Evolutionary conservation across 1,140 invertebrate species (phyloP), one percentile per base, ranked within the genome.

Genomic region (Hermetia illucens): DNA sequence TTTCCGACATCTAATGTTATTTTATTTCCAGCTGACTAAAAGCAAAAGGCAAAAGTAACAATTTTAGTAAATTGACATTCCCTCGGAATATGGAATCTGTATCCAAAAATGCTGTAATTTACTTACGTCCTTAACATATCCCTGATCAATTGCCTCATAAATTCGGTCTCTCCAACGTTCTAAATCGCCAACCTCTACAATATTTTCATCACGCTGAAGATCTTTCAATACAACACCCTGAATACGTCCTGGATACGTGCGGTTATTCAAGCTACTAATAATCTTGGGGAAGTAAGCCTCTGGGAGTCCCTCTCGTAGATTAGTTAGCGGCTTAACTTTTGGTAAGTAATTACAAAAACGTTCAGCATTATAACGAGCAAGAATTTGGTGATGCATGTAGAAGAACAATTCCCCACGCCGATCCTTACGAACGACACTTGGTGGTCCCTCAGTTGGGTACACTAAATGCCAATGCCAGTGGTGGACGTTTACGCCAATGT

Each of bases 391-490:
- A 51, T 82, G 77, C 74, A 79, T 79, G 52, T 79, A 80, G 49
- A 71, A 79, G 53, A 81, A 80, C 0, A 82, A 63, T 55, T 82
- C 78, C 12, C 78, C 78, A 19, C 77, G 68, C 25, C 78, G 64
- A 52, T 80, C 72, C 51, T 77, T 77, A 22, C 62, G 56, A 4
- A 73, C 69, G 19, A 73, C 64, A 17, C 54, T 51, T 1, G 29
- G 25, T 4, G 63, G 52, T 9, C 62, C 65, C 21, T 65, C 58
- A 29, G 49, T 51, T 12, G 77, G 76, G 46, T 79, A 79, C 0
- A 79, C 70, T 36, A 79, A 52, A 59, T 82, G 78, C 77, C 77
- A 82, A 49, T 80, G 76, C 74, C 76, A 79, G 45, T 81, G 78
- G 49, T 80, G 77, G 21, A 75, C 65, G 47, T 78, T 79, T 12